Percentiles rank a stretch among this genome's conserved stretches.
Evolutionary conservation across 2,797 vertebrate genomes (phyloP).

Genomic region (Galaxias olidus): DNA sequence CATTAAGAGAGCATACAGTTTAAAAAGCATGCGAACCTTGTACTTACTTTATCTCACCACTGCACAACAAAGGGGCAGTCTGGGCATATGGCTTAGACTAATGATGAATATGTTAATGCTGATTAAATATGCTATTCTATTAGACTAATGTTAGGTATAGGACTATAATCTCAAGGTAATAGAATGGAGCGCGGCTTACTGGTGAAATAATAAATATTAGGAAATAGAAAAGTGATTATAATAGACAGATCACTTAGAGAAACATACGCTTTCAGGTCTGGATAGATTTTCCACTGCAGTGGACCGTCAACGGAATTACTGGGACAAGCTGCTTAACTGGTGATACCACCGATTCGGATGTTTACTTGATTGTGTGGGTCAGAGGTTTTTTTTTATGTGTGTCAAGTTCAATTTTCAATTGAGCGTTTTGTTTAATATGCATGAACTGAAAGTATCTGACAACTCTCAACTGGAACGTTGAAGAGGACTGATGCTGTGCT

Average conservation of each 20-base stretch:
- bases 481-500: too few species aligned
- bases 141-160: constrained; percentile 8
- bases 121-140: constrained; percentile 11
- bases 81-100: constrained; percentile 4
- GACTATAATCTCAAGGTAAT: constrained; percentile 1
- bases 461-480: too few species aligned
- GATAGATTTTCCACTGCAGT: constrained; percentile 40
- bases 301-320: constrained; percentile 47
- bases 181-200: constrained; percentile 8
- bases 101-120: background rate
- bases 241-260: constrained; percentile 10
- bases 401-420: too few species aligned
- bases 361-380: constrained; percentile 20
- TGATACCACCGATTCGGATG: constrained; percentile 31
- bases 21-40: too few species aligned
- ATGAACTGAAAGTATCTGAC: too few species aligned
- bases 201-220: constrained; percentile 1
- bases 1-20: too few species aligned
- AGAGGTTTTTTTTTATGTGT: too few species aligned
- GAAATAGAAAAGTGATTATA: constrained; percentile 12
- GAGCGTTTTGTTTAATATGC: too few species aligned
- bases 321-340: constrained; percentile 49
- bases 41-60: too few species aligned
- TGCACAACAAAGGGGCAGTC: too few species aligned
- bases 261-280: constrained; percentile 27